phyloP scores from a whole-genome alignment of 2,888 invertebrate species.

The Drosophila anceps region DNA sequence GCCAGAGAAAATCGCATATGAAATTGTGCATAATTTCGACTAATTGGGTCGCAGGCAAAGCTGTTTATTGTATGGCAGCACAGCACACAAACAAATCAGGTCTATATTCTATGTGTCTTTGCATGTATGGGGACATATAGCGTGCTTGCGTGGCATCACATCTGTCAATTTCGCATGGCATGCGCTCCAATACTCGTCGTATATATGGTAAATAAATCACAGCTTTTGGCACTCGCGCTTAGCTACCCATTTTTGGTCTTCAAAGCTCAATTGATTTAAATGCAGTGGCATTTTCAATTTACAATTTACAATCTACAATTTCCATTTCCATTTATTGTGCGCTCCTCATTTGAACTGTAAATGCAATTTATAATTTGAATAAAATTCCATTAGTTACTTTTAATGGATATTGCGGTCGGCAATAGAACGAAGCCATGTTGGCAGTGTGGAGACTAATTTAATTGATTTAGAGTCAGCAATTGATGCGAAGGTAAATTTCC shows the following conservation, averaged over 20 bases:
- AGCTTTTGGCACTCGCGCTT: conserved; percentile 22
- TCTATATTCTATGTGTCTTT: neutral
- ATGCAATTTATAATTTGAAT: conserved; percentile 73
- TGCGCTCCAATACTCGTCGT: neutral
- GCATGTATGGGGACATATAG: neutral
- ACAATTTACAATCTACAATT: conserved; percentile 16
- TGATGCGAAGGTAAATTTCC: conserved; percentile 16
- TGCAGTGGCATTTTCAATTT: conserved; percentile 45
- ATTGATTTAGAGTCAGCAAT: conserved; percentile 65
- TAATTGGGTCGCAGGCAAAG: conserved; percentile 61
- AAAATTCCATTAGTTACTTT: conserved; percentile 73
- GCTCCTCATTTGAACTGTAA: conserved; percentile 30
- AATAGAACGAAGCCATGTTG: neutral
- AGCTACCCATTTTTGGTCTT: conserved; percentile 29
- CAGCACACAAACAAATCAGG: conserved; percentile 1
- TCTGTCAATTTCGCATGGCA: conserved; percentile 39
- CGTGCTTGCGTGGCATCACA: conserved; percentile 5
- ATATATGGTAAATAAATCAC: conserved; percentile 40
- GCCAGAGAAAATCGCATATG: conserved; percentile 52
- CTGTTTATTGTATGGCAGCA: conserved; percentile 62
- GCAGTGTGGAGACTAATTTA: conserved; percentile 32
- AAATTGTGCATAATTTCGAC: conserved; percentile 59
- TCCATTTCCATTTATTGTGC: conserved; percentile 40
- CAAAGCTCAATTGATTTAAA: conserved; percentile 57
- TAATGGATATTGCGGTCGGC: conserved; percentile 68